Evolutionary conservation across 2,888 invertebrate species (phyloP), one percentile per base, ranked within the genome.

Genomic region (Dendrolimus pini): DNA sequence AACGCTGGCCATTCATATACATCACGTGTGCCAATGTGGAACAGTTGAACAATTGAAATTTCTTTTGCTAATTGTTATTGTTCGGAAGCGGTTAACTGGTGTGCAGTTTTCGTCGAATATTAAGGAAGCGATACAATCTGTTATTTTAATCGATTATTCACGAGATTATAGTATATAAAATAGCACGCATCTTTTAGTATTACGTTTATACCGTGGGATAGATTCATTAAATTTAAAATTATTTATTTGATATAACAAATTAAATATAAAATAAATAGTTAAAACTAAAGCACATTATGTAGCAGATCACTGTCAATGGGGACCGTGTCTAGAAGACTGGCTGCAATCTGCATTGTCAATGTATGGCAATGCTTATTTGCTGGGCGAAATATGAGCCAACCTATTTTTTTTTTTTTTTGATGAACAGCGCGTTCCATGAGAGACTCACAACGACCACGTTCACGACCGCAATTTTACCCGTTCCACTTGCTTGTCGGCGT

Each of bases 21-120:
- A 47, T 47, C 12, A 47, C 47, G 47, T 47, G 47, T 47, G 47
- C 47, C 47, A 47, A 47, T 52, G 13, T 55, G 53, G 47, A 53
- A 55, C 55, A 55, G 41, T 56, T 52, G 18, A 55, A 13, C 41
- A 53, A 56, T 56, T 53, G 41, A n/a, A 56, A 54, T 9, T n/a
- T 55, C 47, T 47, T 47, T 47, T 47, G 3, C 6, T 47, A 47
- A 47, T 47, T 47, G 9, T 47, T 47, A 47, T 47, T 47, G 18
- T 54, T 55, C 41, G 41, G 41, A 41, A 55, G n/a, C 41, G 30
- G 12, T 52, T 14, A 56, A 30, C 6, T 18, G 13, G 13, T 41
- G 10, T 41, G 18, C 14, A 57, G 54, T 14, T 57, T 42, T 41
- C 55, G 14, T 55, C 7, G 18, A 10, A 41, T 41, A 18, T 41